phyloP scores from a whole-genome alignment of 2,888 invertebrate genomes.

The Osmoderma eremita region DNA sequence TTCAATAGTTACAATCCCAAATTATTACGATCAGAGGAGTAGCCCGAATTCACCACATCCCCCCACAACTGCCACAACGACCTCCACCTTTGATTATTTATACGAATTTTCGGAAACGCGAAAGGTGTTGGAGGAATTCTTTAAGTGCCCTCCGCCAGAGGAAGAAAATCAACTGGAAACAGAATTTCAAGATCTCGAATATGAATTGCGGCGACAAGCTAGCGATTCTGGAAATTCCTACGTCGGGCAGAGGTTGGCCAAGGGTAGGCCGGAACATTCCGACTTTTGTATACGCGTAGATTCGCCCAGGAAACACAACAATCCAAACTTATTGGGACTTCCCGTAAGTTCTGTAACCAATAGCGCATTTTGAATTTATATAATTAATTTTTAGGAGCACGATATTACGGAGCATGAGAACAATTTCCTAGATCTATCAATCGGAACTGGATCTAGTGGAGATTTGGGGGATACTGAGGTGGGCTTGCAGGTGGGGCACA shows the following conservation, averaged over 20 bases:
- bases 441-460: conserved; percentile 72
- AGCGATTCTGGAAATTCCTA: conserved; percentile 75
- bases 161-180: conserved; percentile 69
- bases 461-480: conserved; percentile 74
- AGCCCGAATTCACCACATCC: conserved; percentile 48
- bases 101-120: conserved; percentile 94
- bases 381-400: conserved; percentile 59
- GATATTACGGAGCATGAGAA: conserved; percentile 68
- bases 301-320: conserved; percentile 71
- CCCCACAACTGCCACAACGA: conserved; percentile 59
- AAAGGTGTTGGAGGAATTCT: conserved; percentile 92
- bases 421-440: conserved; percentile 70
- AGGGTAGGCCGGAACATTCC: conserved; percentile 64
- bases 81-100: conserved; percentile 84
- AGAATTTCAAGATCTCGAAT: conserved; percentile 76
- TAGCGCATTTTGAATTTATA: neutral
- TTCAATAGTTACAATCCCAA: neutral
- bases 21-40: conserved; percentile 41
- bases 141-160: conserved; percentile 79
- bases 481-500: conserved; percentile 74
- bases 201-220: conserved; percentile 78
- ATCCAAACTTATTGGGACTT: conserved; percentile 68
- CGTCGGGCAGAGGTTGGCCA: conserved; percentile 78
- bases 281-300: conserved; percentile 64
- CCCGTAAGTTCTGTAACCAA: conserved; percentile 62